phyloP scores from a whole-genome alignment of 2,797 vertebrate species.

The Pipistrellus pipistrellus region DNA sequence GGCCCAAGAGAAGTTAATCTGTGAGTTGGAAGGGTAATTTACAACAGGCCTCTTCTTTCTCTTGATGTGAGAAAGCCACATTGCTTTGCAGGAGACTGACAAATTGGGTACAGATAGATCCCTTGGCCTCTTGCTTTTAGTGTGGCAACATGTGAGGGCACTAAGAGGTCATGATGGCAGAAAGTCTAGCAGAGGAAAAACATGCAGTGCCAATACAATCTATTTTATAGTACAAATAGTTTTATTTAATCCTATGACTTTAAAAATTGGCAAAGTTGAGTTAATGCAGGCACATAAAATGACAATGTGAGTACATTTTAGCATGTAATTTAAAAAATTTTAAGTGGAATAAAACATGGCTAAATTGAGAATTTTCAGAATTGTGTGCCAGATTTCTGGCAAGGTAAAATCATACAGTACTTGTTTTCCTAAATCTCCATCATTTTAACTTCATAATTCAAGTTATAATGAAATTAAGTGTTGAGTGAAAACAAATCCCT shows the following conservation, averaged over 20 bases:
- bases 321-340: background rate
- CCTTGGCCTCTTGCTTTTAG: background rate
- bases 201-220: background rate
- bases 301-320: conserved; percentile 41
- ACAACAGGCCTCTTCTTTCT: background rate
- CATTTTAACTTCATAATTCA: conserved; percentile 64
- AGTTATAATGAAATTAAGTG: conserved; percentile 78
- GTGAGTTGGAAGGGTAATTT: background rate
- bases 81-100: background rate
- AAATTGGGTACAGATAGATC: background rate
- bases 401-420: conserved; percentile 55
- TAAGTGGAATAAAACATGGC: background rate
- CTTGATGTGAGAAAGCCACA: background rate
- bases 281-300: conserved; percentile 12
- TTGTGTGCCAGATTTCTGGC: conserved; percentile 16
- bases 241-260: conserved; percentile 29
- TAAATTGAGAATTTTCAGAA: conserved; percentile 11
- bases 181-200: background rate
- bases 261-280: conserved; percentile 20
- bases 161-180: background rate
- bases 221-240: background rate
- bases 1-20: background rate
- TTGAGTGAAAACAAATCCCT: conserved; percentile 76
- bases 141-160: background rate
- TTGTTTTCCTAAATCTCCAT: conserved; percentile 62